phyloP scores from a whole-genome alignment of 1,140 invertebrate genomes.

The Drosophila fuyamai region DNA sequence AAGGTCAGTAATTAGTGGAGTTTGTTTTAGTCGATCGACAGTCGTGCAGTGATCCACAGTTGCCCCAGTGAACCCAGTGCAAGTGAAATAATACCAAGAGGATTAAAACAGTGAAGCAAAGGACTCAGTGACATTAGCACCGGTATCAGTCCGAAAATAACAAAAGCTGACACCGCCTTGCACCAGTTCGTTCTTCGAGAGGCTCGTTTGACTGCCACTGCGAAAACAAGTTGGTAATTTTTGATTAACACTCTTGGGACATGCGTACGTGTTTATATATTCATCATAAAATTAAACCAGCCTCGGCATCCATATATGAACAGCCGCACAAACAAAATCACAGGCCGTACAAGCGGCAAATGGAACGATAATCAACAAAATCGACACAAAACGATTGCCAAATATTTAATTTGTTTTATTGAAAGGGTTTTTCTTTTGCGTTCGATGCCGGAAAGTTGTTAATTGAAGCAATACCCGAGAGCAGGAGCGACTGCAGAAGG shows the following conservation, averaged over 20 bases:
- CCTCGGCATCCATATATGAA: conserved; percentile 15
- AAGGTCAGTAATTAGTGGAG: conserved; percentile 70
- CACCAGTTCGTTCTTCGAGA: conserved; percentile 51
- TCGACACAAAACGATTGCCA: conserved; percentile 56
- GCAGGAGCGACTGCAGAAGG: conserved; percentile 19
- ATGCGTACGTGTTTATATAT: conserved; percentile 52
- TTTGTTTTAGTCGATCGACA: conserved; percentile 59
- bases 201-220: conserved; percentile 36
- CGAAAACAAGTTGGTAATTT: conserved; percentile 76
- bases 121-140: not conserved
- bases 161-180: conserved; percentile 41
- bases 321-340: conserved; percentile 24
- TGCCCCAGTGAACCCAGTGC: not conserved
- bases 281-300: conserved; percentile 59
- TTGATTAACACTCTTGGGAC: conserved; percentile 60
- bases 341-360: conserved; percentile 30
- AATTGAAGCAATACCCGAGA: conserved; percentile 32
- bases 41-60: conserved; percentile 15
- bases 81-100: not conserved
- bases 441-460: conserved; percentile 43
- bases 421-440: conserved; percentile 46
- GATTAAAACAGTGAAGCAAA: conserved; percentile 20
- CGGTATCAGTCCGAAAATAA: not conserved
- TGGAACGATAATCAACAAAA: conserved; percentile 44
- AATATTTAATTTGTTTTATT: conserved; percentile 59